Base-by-base conservation (phyloP, 1,140 invertebrate genomes). In the Melanaphis sacchari region DNA sequence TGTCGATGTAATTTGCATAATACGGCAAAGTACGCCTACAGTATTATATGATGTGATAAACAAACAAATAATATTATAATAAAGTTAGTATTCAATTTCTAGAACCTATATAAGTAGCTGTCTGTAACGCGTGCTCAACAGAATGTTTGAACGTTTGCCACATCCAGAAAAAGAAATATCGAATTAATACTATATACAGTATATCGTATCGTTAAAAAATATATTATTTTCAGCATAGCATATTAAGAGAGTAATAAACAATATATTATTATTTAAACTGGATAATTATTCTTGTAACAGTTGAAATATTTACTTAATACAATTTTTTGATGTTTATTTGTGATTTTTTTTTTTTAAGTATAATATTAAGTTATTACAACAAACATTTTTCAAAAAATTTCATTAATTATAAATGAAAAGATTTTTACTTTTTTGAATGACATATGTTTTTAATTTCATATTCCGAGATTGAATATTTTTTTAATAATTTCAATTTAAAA, bases 81-180 rank as follows among this genome's bases (percentile, higher is more conserved):
- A 36, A n/a, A 76, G n/a, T 76, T 6, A n/a, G 36, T 76, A 76
- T 76, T 76, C 59, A 26, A 66, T 66, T 66, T 66, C 59, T 76
- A 18, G 15, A 76, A 76, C n/a, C 59, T 76, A 76, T 76, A 82
- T 22, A 38, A 40, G 81, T 82, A 36, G 81, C 18, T 24, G 36
- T 82, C 21, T 36, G 81, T 11, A 36, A 40, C 8, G 22, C 22
- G 22, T 82, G 21, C 21, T 82, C 1, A 2, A 88, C n/a, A 24
- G n/a, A 88, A 49, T 38, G 22, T 52, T 89, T 52, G 85, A 49
- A 88, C 43, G 87, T 38, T 89, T 89, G 87, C 87, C 46, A 89
- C 7, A 52, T 49, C 21, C 41, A 36, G 36, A 87, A 87, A 40
- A 88, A 89, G 26, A 52, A 88, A 89, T 52, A 89, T 52, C 24